A percentile compares a stretch with the other conserved stretches of the same genome.
Evolutionary conservation across 2,797 vertebrate species (phyloP).

Genomic region (Luscinia luscinia): DNA sequence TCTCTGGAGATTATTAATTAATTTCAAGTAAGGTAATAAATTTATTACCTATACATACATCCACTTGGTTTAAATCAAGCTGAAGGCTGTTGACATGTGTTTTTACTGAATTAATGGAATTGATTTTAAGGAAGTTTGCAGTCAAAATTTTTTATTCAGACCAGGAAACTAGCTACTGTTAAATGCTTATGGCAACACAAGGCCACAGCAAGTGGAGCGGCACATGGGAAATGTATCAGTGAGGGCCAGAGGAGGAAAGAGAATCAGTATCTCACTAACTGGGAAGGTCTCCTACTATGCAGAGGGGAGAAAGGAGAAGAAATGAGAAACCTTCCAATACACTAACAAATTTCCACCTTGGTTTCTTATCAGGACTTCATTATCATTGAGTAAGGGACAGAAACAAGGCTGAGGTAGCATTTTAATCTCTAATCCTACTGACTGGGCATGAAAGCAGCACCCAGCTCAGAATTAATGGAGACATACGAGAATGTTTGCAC

Average conservation of each 20-base stretch:
- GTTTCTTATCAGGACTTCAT: slow-evolving; percentile 46
- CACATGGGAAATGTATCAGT: not conserved
- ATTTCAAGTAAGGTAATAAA: not conserved
- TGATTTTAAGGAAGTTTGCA: not conserved
- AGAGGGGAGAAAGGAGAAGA: not conserved
- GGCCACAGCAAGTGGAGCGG: not conserved
- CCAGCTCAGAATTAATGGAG: slow-evolving; percentile 69
- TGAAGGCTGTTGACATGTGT: not conserved
- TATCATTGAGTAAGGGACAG: slow-evolving; percentile 20
- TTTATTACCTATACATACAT: not conserved
- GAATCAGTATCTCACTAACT: not conserved
- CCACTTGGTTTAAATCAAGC: not conserved
- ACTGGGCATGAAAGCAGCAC: slow-evolving; percentile 19
- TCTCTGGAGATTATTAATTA: not conserved
- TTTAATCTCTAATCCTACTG: slow-evolving; percentile 57
- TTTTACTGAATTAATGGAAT: not conserved
- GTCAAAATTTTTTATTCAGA: not conserved
- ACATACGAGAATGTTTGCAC: slow-evolving; percentile 65
- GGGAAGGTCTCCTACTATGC: not conserved
- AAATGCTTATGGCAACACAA: not conserved
- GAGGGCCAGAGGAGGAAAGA: not conserved
- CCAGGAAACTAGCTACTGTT: not conserved
- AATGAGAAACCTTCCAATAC: not conserved
- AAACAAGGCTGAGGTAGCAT: slow-evolving; percentile 50
- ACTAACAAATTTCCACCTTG: not conserved